Conservation (phyloP, 2,113 vertebrate genomes). For the Chloropsis hardwickii region DNA sequence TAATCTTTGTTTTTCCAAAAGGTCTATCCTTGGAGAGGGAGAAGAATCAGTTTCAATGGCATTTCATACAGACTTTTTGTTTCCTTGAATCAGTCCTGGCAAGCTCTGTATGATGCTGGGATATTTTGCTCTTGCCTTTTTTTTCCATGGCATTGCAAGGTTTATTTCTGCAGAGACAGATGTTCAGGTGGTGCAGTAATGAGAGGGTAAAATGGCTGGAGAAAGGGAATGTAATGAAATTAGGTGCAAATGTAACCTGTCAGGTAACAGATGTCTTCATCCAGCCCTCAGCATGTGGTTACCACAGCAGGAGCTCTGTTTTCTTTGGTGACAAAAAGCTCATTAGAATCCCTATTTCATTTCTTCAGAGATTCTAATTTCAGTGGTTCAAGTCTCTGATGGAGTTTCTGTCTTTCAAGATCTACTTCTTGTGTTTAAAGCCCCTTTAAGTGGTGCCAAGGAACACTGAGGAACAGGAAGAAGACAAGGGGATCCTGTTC, state of each 20-base stretch:
- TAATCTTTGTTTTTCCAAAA: background rate
- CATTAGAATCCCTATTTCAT: background rate
- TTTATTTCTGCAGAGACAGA: background rate
- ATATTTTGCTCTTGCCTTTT: background rate
- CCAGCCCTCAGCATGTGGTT: background rate
- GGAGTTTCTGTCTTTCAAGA: constrained; percentile 48
- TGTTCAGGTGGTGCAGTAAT: background rate
- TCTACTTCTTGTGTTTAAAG: constrained; percentile 28
- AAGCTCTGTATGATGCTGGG: background rate
- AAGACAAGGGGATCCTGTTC: background rate
- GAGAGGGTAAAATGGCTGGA: background rate
- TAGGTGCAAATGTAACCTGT: constrained; percentile 5
- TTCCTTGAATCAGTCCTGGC: background rate
- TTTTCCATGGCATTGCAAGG: background rate
- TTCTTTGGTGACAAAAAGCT: background rate
- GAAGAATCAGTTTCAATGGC: background rate
- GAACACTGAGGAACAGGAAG: background rate
- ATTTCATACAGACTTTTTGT: background rate
- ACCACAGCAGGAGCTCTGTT: constrained; percentile 2
- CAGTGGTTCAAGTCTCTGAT: constrained; percentile 12
- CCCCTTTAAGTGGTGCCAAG: constrained; percentile 44
- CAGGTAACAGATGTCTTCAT: constrained; percentile 11
- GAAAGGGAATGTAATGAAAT: background rate
- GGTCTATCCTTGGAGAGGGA: background rate
- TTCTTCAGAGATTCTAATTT: constrained; percentile 48